phyloP scores from a whole-genome alignment of 2,113 vertebrate genomes.

The Condylura cristata region DNA sequence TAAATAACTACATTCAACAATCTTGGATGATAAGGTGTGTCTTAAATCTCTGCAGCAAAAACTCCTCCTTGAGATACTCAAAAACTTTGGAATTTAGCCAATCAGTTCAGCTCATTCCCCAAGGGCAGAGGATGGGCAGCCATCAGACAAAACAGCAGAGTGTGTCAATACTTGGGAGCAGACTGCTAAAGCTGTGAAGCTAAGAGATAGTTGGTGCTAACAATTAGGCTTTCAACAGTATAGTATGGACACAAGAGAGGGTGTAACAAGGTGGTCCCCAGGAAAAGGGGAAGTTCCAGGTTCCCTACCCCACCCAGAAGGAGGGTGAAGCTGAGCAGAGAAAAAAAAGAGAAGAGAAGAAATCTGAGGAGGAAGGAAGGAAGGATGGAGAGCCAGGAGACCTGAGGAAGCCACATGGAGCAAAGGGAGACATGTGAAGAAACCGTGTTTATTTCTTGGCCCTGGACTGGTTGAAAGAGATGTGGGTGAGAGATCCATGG shows the following conservation, averaged over 20 bases:
- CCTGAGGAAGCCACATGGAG: too few relatives aligned
- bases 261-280: too few relatives aligned
- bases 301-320: too few relatives aligned
- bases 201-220: background rate
- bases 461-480: too few relatives aligned
- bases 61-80: background rate
- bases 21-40: background rate
- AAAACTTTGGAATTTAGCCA: slow-evolving; percentile 1
- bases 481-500: too few relatives aligned
- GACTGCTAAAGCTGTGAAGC: background rate
- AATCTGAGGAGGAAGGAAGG: too few relatives aligned
- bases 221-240: background rate
- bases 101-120: background rate
- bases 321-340: too few relatives aligned
- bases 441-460: too few relatives aligned
- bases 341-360: too few relatives aligned
- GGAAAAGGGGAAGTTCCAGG: too few relatives aligned
- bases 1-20: background rate
- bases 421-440: too few relatives aligned
- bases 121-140: background rate
- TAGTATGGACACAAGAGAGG: background rate
- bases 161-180: background rate
- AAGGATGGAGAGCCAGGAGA: too few relatives aligned
- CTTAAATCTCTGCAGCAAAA: background rate
- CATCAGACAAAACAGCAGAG: background rate